Evolutionary conservation across 2,113 vertebrate genomes (phyloP).

Genomic region (Sterrhoptilus dennistouni): DNA sequence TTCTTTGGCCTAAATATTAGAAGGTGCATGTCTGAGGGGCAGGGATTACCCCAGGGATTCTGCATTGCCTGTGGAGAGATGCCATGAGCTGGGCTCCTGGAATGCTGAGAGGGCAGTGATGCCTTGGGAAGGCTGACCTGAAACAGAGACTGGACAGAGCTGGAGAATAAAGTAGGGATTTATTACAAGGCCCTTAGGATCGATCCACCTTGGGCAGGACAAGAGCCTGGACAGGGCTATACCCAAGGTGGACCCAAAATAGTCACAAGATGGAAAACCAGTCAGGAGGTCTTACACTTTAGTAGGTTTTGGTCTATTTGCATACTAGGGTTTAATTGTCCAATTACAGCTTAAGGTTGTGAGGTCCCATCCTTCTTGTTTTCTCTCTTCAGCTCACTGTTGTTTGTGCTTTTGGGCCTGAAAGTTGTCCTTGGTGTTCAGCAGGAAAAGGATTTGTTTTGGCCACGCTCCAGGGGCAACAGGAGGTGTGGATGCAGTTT

Average conservation of each 20-base stretch:
- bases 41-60: not conserved
- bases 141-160: not conserved
- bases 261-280: not conserved
- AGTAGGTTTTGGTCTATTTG: not conserved
- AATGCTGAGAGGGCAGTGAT: not conserved
- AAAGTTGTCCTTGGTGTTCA: not conserved
- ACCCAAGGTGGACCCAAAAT: not conserved
- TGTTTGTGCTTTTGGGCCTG: not conserved
- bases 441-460: not conserved
- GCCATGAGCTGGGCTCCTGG: fast-evolving
- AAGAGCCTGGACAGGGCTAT: not conserved
- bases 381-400: not conserved
- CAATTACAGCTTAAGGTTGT: not conserved
- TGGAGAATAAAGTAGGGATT: not conserved
- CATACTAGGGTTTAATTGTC: not conserved
- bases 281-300: not conserved
- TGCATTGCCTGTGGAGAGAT: fast-evolving
- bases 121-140: not conserved
- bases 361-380: not conserved
- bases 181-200: not conserved
- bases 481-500: not conserved
- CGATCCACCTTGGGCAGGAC: not conserved
- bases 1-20: fast-evolving
- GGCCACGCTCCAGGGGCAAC: fast-evolving
- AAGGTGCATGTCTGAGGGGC: not conserved